Conservation (phyloP, 2,797 vertebrate species). For the Clamator glandarius region DNA sequence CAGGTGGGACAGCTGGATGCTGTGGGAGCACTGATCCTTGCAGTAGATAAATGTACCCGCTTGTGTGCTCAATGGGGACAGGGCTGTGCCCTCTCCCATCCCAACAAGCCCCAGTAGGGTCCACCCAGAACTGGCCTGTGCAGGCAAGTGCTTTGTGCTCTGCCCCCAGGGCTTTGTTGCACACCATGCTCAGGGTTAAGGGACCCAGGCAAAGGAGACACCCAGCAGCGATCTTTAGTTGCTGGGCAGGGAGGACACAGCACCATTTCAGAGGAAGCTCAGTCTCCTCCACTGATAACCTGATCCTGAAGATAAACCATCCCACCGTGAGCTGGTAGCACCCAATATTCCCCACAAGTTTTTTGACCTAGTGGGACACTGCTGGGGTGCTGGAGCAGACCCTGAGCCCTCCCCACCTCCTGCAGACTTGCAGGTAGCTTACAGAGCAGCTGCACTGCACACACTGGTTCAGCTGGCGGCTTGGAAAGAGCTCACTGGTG, state of each 20-base stretch:
- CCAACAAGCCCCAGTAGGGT: not conserved
- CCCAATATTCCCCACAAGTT: rapidly evolving
- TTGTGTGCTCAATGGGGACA: not conserved
- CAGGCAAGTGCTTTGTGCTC: not conserved
- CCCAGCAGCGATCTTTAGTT: not conserved
- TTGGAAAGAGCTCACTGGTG: constrained; percentile 86
- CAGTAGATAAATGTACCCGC: not conserved
- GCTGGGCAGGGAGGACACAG: not conserved
- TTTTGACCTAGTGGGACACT: not conserved
- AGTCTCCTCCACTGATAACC: not conserved
- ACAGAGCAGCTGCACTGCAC: constrained; percentile 95
- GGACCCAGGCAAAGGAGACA: not conserved
- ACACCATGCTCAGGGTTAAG: not conserved
- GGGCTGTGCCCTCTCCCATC: not conserved
- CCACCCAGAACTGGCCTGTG: not conserved
- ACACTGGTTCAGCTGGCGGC: constrained; percentile 90
- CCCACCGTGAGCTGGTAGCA: not conserved
- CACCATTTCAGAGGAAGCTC: not conserved
- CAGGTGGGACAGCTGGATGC: not conserved
- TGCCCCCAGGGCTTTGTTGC: not conserved
- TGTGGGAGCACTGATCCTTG: not conserved
- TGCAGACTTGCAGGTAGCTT: constrained; percentile 1
- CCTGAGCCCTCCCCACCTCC: not conserved
- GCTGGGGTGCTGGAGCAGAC: not conserved
- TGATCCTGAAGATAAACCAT: rapidly evolving